These are phyloP conservation scores for Nomada fucata DNA, from an alignment of 2,888 invertebrate genomes.

Conservation along the genomic window DNA sequence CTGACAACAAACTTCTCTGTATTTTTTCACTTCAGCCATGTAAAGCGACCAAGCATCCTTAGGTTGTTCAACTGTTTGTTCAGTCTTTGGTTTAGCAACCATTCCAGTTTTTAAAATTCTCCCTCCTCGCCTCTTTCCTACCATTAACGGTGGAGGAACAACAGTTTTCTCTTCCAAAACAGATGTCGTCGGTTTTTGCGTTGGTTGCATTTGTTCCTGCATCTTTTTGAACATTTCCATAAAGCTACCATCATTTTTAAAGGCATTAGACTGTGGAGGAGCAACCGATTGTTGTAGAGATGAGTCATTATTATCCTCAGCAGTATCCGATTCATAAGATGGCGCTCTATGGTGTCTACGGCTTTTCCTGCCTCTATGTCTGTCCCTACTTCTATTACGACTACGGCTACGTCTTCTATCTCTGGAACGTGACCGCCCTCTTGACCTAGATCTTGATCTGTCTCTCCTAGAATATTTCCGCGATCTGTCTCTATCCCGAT, in stretches of 20 bases:
- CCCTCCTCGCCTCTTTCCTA: constrained; percentile 94
- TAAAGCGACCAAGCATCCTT: constrained; percentile 97
- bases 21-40: constrained; percentile 96
- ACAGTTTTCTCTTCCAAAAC: constrained; percentile 84
- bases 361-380: constrained; percentile 75
- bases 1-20: constrained; percentile 96
- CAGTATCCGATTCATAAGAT: constrained; percentile 78
- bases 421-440: constrained; percentile 77
- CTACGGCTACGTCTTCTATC: constrained; percentile 79
- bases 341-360: constrained; percentile 76
- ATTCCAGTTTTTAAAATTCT: constrained; percentile 95
- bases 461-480: constrained; percentile 69
- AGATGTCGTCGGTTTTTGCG: constrained; percentile 80
- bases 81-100: constrained; percentile 93
- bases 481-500: constrained; percentile 71
- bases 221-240: constrained; percentile 96
- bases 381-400: constrained; percentile 78
- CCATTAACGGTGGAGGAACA: constrained; percentile 85
- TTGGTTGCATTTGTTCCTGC: constrained; percentile 87
- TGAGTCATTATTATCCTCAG: constrained; percentile 70
- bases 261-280: constrained; percentile 87
- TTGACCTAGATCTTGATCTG: constrained; percentile 71
- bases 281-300: constrained; percentile 53
- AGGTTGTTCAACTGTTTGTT: constrained; percentile 87
- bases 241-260: constrained; percentile 96